A percentile compares a stretch with the other conserved stretches of the same genome.
Conservation (phyloP, 2,888 invertebrate genomes). For the Chymomyza procnemis region DNA sequence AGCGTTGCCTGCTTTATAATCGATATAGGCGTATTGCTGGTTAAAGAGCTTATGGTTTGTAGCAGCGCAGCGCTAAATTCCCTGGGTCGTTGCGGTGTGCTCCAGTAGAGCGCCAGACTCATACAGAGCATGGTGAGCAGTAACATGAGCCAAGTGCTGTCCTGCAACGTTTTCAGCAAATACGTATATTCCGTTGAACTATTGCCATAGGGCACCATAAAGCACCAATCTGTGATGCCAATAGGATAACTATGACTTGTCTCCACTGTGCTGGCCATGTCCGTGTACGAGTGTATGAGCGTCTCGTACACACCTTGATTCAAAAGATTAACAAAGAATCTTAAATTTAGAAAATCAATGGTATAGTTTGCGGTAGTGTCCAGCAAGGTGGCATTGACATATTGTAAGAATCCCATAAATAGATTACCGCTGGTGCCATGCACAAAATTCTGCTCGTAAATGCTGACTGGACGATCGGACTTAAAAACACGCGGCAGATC, state of each 20-base stretch:
- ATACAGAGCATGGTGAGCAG: constrained; percentile 35
- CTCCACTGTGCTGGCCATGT: constrained; percentile 26
- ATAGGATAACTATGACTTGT: constrained; percentile 69
- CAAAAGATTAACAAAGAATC: constrained; percentile 35
- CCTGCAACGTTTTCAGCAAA: constrained; percentile 52
- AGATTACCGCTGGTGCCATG: constrained; percentile 62
- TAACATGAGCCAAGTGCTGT: constrained; percentile 47
- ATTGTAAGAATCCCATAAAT: constrained; percentile 57
- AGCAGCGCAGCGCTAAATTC: constrained; percentile 34
- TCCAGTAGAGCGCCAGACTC: constrained; percentile 36
- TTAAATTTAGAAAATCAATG: constrained; percentile 32
- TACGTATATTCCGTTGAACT: constrained; percentile 59
- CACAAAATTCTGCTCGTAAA: constrained; percentile 41
- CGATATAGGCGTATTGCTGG: constrained; percentile 20
- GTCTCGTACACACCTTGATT: constrained; percentile 64
- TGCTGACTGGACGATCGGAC: constrained; percentile 40
- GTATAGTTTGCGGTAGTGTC: constrained; percentile 36
- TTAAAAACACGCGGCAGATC: constrained; percentile 71
- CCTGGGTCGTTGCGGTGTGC: constrained; percentile 20
- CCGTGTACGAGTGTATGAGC: constrained; percentile 63
- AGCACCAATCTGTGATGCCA: constrained; percentile 69
- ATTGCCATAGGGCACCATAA: constrained; percentile 70
- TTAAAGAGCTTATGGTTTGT: constrained; percentile 41
- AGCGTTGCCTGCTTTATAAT: constrained; percentile 16
- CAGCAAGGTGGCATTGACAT: constrained; percentile 62